Conservation (phyloP, 1,140 invertebrate species). For the Coelopa frigida region DNA sequence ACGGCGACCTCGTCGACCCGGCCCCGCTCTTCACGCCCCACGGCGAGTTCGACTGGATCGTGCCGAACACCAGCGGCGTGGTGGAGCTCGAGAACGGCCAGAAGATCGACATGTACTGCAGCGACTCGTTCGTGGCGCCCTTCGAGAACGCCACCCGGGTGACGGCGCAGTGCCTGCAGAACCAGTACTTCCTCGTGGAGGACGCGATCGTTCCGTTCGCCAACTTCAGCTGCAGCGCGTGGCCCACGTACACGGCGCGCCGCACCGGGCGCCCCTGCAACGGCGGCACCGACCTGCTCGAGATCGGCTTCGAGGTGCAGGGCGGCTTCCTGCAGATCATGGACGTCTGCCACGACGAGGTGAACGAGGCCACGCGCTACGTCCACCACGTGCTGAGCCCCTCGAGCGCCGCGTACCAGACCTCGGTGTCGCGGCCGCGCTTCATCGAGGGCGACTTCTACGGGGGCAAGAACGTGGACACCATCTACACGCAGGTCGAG, state of each 20-base stretch:
- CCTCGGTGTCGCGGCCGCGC: constrained; percentile 29
- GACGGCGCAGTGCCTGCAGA: constrained; percentile 33
- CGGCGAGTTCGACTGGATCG: constrained; percentile 23
- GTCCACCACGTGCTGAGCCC: constrained; percentile 40
- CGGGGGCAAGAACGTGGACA: constrained; percentile 30
- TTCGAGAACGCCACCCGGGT: constrained; percentile 24
- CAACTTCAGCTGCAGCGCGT: constrained; percentile 30
- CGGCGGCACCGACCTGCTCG: constrained; percentile 33
- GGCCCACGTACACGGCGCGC: constrained; percentile 32
- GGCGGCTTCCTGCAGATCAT: constrained; percentile 40
- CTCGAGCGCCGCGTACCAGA: constrained; percentile 37
- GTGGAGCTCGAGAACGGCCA: constrained; percentile 30
- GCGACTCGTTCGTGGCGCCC: constrained; percentile 21
- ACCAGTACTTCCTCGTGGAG: constrained; percentile 33
- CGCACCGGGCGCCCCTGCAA: constrained; percentile 36
- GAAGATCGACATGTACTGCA: constrained; percentile 34
- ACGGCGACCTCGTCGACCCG: constrained; percentile 35
- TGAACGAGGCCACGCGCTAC: constrained; percentile 41
- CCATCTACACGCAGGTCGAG: constrained; percentile 31
- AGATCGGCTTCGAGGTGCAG: constrained; percentile 36
- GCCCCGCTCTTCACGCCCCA: constrained; percentile 28
- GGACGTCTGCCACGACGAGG: constrained; percentile 46
- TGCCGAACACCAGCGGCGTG: constrained; percentile 32
- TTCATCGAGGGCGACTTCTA: constrained; percentile 42
- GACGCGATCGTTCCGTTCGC: constrained; percentile 29